Conservation (phyloP, 2,888 invertebrate genomes). For the Chouioia cunea region DNA sequence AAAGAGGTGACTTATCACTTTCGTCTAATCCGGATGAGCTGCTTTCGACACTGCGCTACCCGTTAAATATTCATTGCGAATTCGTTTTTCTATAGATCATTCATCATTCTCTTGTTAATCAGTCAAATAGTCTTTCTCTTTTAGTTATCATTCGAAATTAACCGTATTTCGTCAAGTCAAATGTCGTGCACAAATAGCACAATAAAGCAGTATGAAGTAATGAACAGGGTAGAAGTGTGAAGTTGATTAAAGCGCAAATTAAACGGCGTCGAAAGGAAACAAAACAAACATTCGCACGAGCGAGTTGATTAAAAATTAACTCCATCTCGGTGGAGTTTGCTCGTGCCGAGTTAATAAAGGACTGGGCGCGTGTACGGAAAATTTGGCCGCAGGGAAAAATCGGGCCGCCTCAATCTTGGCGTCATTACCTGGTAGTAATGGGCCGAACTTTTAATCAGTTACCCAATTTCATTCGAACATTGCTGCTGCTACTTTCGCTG, state of each 20-base stretch:
- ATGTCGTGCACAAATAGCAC: background rate
- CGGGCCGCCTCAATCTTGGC: constrained; percentile 58
- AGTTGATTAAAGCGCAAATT: constrained; percentile 23
- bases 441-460: constrained; percentile 68
- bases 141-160: too few relatives aligned
- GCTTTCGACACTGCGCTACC: constrained; percentile 52
- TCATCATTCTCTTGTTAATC: constrained; percentile 47
- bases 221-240: background rate
- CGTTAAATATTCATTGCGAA: constrained; percentile 62
- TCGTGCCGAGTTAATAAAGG: constrained; percentile 31
- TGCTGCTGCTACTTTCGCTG: background rate
- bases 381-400: constrained; percentile 27
- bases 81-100: constrained; percentile 57
- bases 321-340: background rate
- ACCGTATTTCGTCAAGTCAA: too few relatives aligned
- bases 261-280: constrained; percentile 1
- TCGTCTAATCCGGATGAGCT: constrained; percentile 61
- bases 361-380: constrained; percentile 1
- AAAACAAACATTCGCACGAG: background rate
- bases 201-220: too few relatives aligned
- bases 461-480: constrained; percentile 64
- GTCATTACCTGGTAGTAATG: constrained; percentile 65
- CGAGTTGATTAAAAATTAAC: constrained; percentile 43
- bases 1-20: constrained; percentile 59
- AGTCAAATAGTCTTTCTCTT: too few relatives aligned